Base-by-base conservation (phyloP, 2,888 invertebrate genomes). In the Agonopterix heracliana region DNA sequence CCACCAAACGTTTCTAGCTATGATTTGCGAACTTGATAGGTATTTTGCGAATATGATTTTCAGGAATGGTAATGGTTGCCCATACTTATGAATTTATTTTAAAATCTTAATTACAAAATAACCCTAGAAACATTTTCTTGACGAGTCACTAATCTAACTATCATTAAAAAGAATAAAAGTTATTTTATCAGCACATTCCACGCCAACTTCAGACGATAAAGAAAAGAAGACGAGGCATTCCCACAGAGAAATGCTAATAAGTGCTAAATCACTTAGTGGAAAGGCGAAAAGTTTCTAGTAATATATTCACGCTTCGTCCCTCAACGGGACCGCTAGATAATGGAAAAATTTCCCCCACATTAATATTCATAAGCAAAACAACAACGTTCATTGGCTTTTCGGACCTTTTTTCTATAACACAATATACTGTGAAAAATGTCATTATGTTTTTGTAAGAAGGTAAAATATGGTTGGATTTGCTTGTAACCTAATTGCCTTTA, bases 331-430 rank as follows among this genome's bases (percentile, higher is more conserved):
- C 48, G 45, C 48, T 60, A 67, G 68, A 71, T 76, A 75, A 77
- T 78, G 76, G 78, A 74, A 78, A 77, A 76, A 74, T 72, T 74
- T 68, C 70, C 63, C 41, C 54, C 51, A 55, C 72, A 74, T 78
- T 75, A 75, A 77, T 78, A 78, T 79, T 78, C 75, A 78, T 78
- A 74, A 71, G 70, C 56, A 60, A 9, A 55, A 54, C 57, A 66
- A 66, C 63, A 63, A 13, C 47, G 57, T 60, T 62, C 60, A 60
- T 63, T 60, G 63, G 58, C 63, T 64, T 55, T 55, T 59, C 54
- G 54, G 56, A 59, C 55, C 54, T 59, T 59, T 57, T 55, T 40
- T 3, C 26, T 26, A 26, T 26, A 26, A 26, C 26, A 26, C 26
- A 26, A 26, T 26, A 7, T 26, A 26, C 26, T 5, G 7, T 26